These are phyloP conservation scores for Ctenochaetus hawaiiensis DNA, from an alignment of 2,797 vertebrate genomes.

Conservation along the genomic window DNA sequence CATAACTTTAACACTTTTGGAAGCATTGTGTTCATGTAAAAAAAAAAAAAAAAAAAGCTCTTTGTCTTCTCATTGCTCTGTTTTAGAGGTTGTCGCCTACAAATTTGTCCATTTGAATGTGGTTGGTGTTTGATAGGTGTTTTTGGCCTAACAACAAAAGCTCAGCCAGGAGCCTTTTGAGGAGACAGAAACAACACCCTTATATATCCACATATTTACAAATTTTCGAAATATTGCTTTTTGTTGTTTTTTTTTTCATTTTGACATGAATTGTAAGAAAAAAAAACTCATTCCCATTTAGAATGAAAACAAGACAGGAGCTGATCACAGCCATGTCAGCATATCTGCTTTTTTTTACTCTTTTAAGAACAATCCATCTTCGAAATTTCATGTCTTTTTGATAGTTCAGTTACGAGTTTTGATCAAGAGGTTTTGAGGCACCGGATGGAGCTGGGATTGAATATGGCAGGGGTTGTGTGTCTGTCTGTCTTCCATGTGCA, in stretches of 20 bases:
- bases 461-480: conserved; percentile 62
- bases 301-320: conserved; percentile 6
- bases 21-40: neutral
- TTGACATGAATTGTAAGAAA: neutral
- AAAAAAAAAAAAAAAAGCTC: no score
- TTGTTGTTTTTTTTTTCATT: neutral
- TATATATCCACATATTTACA: neutral
- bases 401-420: conserved; percentile 58
- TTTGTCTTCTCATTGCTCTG: neutral
- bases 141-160: neutral
- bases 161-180: no score
- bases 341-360: neutral
- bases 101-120: neutral
- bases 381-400: conserved; percentile 47
- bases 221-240: neutral
- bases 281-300: neutral
- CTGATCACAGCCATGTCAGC: neutral
- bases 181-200: neutral
- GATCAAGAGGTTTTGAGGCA: conserved; percentile 61
- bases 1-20: conserved; percentile 4
- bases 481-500: conserved; percentile 76
- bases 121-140: neutral
- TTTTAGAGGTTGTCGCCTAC: neutral
- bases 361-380: conserved; percentile 47
- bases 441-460: conserved; percentile 57